A percentile compares a stretch with the other conserved stretches of the same genome.
phyloP scores from a whole-genome alignment of 1,140 invertebrate species.

The Lepidostoma basale region DNA sequence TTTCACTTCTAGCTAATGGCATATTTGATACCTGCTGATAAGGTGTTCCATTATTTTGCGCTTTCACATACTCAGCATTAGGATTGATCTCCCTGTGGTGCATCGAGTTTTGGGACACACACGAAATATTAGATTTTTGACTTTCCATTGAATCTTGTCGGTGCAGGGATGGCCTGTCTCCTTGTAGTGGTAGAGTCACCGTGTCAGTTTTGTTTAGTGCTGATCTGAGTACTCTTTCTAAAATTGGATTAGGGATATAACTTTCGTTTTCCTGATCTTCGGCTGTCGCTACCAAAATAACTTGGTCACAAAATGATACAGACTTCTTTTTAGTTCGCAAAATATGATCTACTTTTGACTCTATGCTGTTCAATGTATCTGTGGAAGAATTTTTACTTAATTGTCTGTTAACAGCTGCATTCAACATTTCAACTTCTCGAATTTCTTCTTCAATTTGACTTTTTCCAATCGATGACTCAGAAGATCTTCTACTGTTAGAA shows the following conservation, averaged over 20 bases:
- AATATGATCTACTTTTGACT: slow-evolving; percentile 46
- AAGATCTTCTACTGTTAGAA: slow-evolving; percentile 48
- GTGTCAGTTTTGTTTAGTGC: slow-evolving; percentile 77
- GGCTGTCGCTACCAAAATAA: slow-evolving; percentile 88
- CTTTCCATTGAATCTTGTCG: slow-evolving; percentile 62
- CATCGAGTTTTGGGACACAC: slow-evolving; percentile 50
- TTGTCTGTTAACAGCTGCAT: slow-evolving; percentile 58
- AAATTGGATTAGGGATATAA: slow-evolving; percentile 88
- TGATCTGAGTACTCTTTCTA: slow-evolving; percentile 83
- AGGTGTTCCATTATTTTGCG: slow-evolving; percentile 55
- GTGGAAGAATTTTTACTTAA: slow-evolving; percentile 48
- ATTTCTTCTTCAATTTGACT: slow-evolving; percentile 60
- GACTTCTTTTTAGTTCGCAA: slow-evolving; percentile 85
- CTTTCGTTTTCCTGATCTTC: slow-evolving; percentile 89
- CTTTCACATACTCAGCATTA: slow-evolving; percentile 60
- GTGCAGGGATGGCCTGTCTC: slow-evolving; percentile 55
- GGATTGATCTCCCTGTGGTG: slow-evolving; percentile 50
- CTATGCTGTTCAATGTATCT: slow-evolving; percentile 42
- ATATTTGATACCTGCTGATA: slow-evolving; percentile 53
- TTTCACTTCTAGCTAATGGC: slow-evolving; percentile 42
- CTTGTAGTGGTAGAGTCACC: slow-evolving; percentile 58
- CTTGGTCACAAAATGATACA: slow-evolving; percentile 92
- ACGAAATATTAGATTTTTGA: slow-evolving; percentile 59
- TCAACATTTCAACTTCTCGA: slow-evolving; percentile 62
- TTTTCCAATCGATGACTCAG: slow-evolving; percentile 56